These are phyloP conservation scores for Gerosis bhagava DNA, from an alignment of 2,888 invertebrate species.

Conservation along the genomic window DNA sequence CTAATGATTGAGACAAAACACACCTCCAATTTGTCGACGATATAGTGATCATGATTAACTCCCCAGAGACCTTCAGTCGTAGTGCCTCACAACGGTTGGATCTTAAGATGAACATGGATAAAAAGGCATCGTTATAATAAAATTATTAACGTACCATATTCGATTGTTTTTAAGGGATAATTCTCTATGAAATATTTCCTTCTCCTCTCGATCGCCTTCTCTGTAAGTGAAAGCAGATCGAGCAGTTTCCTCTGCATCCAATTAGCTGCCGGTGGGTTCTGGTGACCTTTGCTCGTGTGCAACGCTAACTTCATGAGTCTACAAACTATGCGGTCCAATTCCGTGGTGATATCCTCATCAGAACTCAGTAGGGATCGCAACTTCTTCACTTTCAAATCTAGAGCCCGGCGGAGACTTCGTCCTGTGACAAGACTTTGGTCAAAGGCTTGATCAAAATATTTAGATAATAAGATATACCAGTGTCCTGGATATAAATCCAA, in stretches of 20 bases:
- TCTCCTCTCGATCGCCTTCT: slow-evolving; percentile 60
- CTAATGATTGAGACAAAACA: too few species aligned
- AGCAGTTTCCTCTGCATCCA: slow-evolving; percentile 70
- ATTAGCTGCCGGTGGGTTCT: slow-evolving; percentile 48
- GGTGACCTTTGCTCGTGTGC: slow-evolving; percentile 43
- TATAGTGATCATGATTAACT: too few species aligned
- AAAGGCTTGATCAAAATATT: background rate
- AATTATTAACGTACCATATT: too few species aligned
- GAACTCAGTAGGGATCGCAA: slow-evolving; percentile 54
- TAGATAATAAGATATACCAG: too few species aligned
- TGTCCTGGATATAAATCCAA: too few species aligned
- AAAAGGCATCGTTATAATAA: too few species aligned
- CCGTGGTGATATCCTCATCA: slow-evolving; percentile 61
- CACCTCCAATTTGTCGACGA: too few species aligned
- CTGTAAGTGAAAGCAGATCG: slow-evolving; percentile 63
- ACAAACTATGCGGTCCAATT: slow-evolving; percentile 62
- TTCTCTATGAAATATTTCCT: slow-evolving; percentile 48
- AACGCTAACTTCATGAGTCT: slow-evolving; percentile 64
- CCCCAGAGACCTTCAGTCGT: too few species aligned
- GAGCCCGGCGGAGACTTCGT: slow-evolving; percentile 55
- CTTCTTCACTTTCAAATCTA: slow-evolving; percentile 61
- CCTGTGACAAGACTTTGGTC: slow-evolving; percentile 38
- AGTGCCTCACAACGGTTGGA: too few species aligned
- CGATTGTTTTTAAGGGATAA: slow-evolving; percentile 46
- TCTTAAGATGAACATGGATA: too few species aligned